These are phyloP conservation scores for Festucalex cinctus DNA, from an alignment of 2,113 vertebrate genomes.

Conservation along the genomic window DNA sequence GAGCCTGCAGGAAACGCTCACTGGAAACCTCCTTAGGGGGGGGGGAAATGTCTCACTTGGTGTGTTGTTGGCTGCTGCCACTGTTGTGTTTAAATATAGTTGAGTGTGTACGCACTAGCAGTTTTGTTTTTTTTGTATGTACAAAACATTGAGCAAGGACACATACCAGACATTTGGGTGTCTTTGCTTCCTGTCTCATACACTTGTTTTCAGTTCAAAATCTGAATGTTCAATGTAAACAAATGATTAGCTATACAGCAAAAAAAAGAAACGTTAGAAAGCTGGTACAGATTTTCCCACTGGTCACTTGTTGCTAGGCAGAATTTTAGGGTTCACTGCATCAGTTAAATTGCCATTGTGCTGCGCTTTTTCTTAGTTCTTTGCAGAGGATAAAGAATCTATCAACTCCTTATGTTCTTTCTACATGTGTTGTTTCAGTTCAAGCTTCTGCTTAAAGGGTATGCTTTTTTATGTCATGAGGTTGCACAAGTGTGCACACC, in stretches of 20 bases:
- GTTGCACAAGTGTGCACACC: too few relatives aligned
- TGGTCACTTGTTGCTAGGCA: too few relatives aligned
- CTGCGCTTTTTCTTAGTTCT: too few relatives aligned
- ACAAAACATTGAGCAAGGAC: conserved; percentile 2
- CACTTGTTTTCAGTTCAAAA: background rate
- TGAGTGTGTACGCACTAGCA: background rate
- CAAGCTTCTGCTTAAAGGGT: too few relatives aligned
- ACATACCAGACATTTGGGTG: background rate
- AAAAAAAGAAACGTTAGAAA: too few relatives aligned
- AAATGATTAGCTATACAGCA: background rate
- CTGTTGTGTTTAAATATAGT: background rate
- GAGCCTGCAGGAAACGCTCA: background rate
- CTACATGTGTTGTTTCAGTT: too few relatives aligned
- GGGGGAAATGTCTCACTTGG: background rate
- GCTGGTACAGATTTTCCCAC: too few relatives aligned
- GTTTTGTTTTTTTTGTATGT: background rate
- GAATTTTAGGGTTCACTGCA: too few relatives aligned
- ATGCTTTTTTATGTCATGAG: too few relatives aligned
- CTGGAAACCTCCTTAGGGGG: background rate
- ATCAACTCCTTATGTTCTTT: too few relatives aligned
- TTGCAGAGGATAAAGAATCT: too few relatives aligned
- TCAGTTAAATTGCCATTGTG: too few relatives aligned
- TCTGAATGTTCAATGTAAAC: background rate
- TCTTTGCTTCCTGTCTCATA: background rate
- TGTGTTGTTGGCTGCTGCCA: background rate